Evolutionary conservation across 1,140 invertebrate genomes (phyloP), one percentile per base, ranked within the genome.

Genomic region (Luehdorfia chinensis): DNA sequence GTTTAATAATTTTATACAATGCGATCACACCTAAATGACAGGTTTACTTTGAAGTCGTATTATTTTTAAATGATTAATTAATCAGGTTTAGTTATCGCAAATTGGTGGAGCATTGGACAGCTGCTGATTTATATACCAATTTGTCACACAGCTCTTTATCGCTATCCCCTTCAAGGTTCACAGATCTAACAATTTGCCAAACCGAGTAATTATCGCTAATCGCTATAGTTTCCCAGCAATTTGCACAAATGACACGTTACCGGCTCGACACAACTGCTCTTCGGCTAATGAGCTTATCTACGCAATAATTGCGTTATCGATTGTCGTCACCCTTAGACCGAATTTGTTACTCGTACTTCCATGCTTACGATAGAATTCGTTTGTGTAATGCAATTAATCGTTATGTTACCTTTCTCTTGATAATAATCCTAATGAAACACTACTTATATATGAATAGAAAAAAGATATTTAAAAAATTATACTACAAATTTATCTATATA

Each of bases 181-280:
- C 64, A 60, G 67, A 70, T 66, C 60, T 46, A 48, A 69, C 63
- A 53, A 73, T 76, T 83, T 57, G 66, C 66, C 55, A 66, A 71
- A 71, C 70, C 68, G 46, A 73, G 53, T 66, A 73, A 78, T 84
- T 76, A 80, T 57, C 65, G 49, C 66, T 80, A 78, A 84, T 78
- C 65, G 65, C 58, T 59, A 69, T 67, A 74, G 75, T 79, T 77
- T 61, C 60, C 46, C 53, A 58, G 60, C 66, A 75, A 80, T 77
- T 75, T 73, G 60, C 59, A 50, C 57, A 68, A 75, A 75, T 69
- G 71, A 71, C 66, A 58, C 66, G 55, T 66, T 53, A 61, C 55
- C 16, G 39, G 36, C 36, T 48, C 44, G 59, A 61, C 62, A 49
- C 60, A 53, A 59, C 55, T 61, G 53, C 61, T 54, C 58, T 57